Percentiles rank a stretch among this genome's conserved stretches.
phyloP scores from a whole-genome alignment of 2,113 vertebrate species.

The Malurus alboscapulatus region DNA sequence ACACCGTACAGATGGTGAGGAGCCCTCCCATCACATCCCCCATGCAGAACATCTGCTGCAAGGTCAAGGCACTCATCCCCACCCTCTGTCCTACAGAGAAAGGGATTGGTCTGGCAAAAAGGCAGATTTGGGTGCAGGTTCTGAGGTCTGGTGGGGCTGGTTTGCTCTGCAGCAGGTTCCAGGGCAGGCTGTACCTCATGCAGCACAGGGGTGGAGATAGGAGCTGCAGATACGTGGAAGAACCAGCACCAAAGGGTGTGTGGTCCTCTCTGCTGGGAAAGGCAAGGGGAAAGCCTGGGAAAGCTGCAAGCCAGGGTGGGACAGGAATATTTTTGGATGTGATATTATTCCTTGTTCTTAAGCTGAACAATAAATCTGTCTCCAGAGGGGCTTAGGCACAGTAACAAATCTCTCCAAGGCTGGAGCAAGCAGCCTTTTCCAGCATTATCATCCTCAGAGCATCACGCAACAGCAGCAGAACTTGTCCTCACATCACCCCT shows the following conservation, averaged over 20 bases:
- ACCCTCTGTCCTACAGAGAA: too few relatives aligned
- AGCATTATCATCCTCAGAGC: neutral
- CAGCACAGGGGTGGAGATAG: neutral
- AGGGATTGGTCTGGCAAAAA: neutral
- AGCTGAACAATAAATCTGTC: neutral
- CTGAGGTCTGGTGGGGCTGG: neutral
- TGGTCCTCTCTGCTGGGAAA: conserved; percentile 14
- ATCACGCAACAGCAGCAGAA: neutral
- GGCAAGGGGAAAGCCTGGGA: neutral
- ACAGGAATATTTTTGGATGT: neutral
- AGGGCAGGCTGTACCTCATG: neutral
- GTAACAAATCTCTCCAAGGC: neutral
- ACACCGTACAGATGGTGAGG: too few relatives aligned
- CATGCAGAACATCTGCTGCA: too few relatives aligned
- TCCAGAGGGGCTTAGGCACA: conserved; percentile 14
- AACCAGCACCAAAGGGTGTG: neutral
- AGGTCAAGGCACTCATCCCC: too few relatives aligned
- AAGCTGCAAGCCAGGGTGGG: conserved; percentile 3
- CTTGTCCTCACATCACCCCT: neutral
- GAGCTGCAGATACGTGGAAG: neutral
- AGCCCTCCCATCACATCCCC: too few relatives aligned
- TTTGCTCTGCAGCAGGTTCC: accelerated
- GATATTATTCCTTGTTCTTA: neutral
- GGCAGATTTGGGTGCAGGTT: neutral
- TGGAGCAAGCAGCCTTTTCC: neutral